Percentiles rank a stretch among this genome's conserved stretches.
phyloP scores from a whole-genome alignment of 2,888 invertebrate species.

The Drosophila multiciliata region DNA sequence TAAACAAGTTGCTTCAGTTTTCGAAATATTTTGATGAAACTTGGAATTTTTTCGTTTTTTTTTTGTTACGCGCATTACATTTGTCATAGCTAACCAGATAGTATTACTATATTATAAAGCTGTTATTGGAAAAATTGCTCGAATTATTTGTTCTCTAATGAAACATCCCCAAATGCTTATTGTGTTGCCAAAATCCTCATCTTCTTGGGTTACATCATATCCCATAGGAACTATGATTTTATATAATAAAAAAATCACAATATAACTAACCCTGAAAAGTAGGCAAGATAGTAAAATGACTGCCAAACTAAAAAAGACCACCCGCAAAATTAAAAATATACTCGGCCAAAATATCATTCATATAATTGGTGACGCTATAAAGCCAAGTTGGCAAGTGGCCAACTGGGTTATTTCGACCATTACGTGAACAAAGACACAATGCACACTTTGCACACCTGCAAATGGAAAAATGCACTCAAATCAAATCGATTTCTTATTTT shows the following conservation, averaged over 20 bases:
- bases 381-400: constrained; percentile 56
- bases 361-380: constrained; percentile 5
- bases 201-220: not conserved
- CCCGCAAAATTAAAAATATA: constrained; percentile 2
- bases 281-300: constrained; percentile 35
- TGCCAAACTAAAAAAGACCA: constrained; percentile 17
- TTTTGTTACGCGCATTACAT: too few relatives aligned
- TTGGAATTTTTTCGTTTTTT: not conserved
- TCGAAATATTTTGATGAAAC: not conserved
- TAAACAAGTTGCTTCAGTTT: not conserved
- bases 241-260: not conserved
- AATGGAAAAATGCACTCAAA: constrained; percentile 29
- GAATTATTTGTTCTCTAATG: not conserved
- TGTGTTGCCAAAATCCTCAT: not conserved
- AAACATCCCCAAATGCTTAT: not conserved
- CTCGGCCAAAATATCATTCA: not conserved
- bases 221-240: not conserved
- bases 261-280: constrained; percentile 59
- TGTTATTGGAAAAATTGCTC: not conserved
- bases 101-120: not conserved
- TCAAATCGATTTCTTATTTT: constrained; percentile 64
- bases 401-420: constrained; percentile 64
- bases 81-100: not conserved
- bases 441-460: constrained; percentile 29
- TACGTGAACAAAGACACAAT: constrained; percentile 35